Evolutionary conservation across 2,888 invertebrate species (phyloP).

Genomic region (Syritta pipiens): DNA sequence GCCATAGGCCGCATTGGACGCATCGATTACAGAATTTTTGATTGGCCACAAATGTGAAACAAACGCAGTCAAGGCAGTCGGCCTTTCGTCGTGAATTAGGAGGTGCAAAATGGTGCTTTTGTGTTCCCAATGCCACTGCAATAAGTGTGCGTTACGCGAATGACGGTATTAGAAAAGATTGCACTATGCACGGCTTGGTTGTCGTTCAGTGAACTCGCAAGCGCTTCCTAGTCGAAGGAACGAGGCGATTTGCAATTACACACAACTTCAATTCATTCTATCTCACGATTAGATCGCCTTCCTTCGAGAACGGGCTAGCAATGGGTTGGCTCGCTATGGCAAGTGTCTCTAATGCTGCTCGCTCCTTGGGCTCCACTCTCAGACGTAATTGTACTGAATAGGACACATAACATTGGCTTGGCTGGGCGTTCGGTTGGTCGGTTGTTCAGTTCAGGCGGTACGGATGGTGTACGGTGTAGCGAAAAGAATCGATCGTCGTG

Average conservation of each 20-base stretch:
- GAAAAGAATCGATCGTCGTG: conserved; percentile 62
- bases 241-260: conserved; percentile 56
- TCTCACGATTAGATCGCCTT: conserved; percentile 65
- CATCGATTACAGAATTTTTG: conserved; percentile 60
- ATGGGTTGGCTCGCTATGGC: conserved; percentile 18
- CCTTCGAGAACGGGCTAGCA: conserved; percentile 22
- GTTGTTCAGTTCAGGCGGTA: background rate
- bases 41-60: conserved; percentile 35
- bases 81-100: background rate
- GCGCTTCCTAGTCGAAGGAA: conserved; percentile 54
- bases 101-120: conserved; percentile 3
- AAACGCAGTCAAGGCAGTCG: conserved; percentile 4
- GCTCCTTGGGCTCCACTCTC: conserved; percentile 27
- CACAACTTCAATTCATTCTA: conserved; percentile 54
- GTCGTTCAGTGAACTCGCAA: conserved; percentile 45
- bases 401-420: conserved; percentile 28
- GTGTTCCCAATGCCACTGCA: conserved; percentile 2
- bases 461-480: conserved; percentile 47
- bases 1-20: conserved; percentile 21
- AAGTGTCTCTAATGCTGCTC: conserved; percentile 41
- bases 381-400: conserved; percentile 46
- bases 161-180: background rate
- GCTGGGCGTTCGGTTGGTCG: background rate
- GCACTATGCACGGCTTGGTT: background rate
- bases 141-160: background rate